Base-by-base conservation (phyloP, 2,113 vertebrate genomes). In the Ptilorrhoa leucosticta region DNA sequence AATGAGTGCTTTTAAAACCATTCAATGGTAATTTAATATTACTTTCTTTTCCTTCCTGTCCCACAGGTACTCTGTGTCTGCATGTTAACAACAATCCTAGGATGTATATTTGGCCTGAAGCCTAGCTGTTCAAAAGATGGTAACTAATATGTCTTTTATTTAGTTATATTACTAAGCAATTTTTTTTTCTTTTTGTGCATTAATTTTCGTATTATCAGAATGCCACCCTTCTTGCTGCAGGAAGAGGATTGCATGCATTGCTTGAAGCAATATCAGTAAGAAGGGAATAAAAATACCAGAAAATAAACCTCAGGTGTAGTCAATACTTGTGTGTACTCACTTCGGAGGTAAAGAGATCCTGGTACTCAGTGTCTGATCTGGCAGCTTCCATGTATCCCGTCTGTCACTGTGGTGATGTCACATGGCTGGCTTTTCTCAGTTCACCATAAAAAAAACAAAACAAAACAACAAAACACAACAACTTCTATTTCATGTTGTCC, bases 51-150 rank as follows among this genome's bases (percentile, higher is more conserved):
- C 33, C 37, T 95, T 95, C 28, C 40, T 96, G 15, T 92, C 37
- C 53, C 40, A 76, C 94, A 98, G 98, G 97, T 98, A 54, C 97
- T 98, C 44, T 98, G 97, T 83, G 98, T 98, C 84, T 98, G 98
- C 85, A 66, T 98, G 71, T 90, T 98, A 94, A 98, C 98, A 0
- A 98, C 95, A 70, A 98, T 98, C 92, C 96, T 98, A 75, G 98
- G 98, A 70, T 98, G 98, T 86, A 98, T 98, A 97, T 98, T 98
- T 97, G 98, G 98, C 83, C 96, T 98, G 96, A 98, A 98, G 64
- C 98, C 98, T 82, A 98, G 98, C 95, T 98, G 98, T 93, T 97
- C 98, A 83, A 98, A 98, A 98, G 98, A 98, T 96, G 98, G 98
- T 98, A 98, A 98, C 21, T 84, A 81, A 50, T 28, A 31, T 15